Evolutionary conservation across 2,888 invertebrate genomes (phyloP).

Genomic region (Oscheius myriophilus): DNA sequence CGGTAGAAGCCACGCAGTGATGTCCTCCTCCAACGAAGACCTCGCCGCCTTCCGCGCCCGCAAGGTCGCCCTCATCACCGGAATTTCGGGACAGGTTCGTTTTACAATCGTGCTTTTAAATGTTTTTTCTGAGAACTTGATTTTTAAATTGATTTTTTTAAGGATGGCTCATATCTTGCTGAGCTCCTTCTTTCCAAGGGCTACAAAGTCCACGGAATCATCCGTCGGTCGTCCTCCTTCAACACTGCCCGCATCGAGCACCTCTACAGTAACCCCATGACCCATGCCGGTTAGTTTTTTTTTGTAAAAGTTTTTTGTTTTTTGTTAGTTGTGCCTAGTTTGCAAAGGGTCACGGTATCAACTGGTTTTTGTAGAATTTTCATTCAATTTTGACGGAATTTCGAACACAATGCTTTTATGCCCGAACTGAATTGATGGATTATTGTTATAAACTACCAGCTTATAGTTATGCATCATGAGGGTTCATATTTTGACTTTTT

Average conservation of each 20-base stretch:
- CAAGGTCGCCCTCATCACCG: slow-evolving; percentile 89
- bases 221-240: slow-evolving; percentile 81
- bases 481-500: no score
- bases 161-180: slow-evolving; percentile 98
- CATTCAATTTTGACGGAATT: no score
- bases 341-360: no score
- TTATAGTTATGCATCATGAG: no score
- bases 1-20: slow-evolving; percentile 42
- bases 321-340: no score
- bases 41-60: slow-evolving; percentile 60
- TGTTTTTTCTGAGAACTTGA: neutral
- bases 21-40: slow-evolving; percentile 55
- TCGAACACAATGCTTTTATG: no score
- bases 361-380: no score
- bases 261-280: slow-evolving; percentile 87
- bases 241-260: slow-evolving; percentile 96
- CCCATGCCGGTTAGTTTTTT: slow-evolving; percentile 77
- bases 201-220: slow-evolving; percentile 90
- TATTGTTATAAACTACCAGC: no score
- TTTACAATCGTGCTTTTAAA: neutral
- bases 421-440: no score
- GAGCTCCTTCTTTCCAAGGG: slow-evolving; percentile 91
- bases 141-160: neutral
- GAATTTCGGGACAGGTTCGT: slow-evolving; percentile 93
- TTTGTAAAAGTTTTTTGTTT: neutral